Evolutionary conservation across 2,888 invertebrate genomes (phyloP), one percentile per base, ranked within the genome.

Genomic region (Creontiades dilutus): DNA sequence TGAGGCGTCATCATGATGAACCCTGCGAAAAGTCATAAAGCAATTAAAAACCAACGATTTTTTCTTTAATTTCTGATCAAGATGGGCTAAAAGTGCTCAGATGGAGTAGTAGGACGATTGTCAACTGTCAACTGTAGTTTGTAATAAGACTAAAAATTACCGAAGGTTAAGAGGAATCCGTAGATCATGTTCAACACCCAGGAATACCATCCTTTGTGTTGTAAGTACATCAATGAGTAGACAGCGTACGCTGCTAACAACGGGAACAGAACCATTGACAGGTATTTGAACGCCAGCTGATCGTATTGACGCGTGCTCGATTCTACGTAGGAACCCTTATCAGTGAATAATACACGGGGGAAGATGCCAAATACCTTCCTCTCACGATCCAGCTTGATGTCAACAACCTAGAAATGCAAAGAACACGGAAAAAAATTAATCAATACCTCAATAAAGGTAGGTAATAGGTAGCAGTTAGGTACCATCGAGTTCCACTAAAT

Each of bases 1-100:
- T 99, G 99, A 9, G 99, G 99, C n/a, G 99, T 99, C 99, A 99
- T 99, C 98, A 99, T 98, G 90, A 99, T 99, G 93, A 99, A 99
- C 91, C 99, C 99, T 95, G 92, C 14, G 92, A 92, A 37, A 37
- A 37, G 2, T 37, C 37, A 37, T 37, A 7, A 37, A 37, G 37
- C 37, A 37, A 37, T 37, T 37, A 37, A 4, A 37, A 37, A 37
- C 7, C 2, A 37, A 37, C 37, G 7, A 37, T 37, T 2, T 37
- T 37, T 7, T 4, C 7, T 7, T n/a, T n/a, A n/a, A n/a, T 37
- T 37, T 37, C 37, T 7, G 37, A 37, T 37, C 37, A 37, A 4
- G 37, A 7, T 7, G 37, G 37, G 37, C n/a, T n/a, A n/a, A n/a
- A n/a, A n/a, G n/a, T n/a, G n/a, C n/a, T n/a, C n/a, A n/a, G n/a